Conservation (phyloP, 2,888 invertebrate species). For the Gisinianus flammeolus region DNA sequence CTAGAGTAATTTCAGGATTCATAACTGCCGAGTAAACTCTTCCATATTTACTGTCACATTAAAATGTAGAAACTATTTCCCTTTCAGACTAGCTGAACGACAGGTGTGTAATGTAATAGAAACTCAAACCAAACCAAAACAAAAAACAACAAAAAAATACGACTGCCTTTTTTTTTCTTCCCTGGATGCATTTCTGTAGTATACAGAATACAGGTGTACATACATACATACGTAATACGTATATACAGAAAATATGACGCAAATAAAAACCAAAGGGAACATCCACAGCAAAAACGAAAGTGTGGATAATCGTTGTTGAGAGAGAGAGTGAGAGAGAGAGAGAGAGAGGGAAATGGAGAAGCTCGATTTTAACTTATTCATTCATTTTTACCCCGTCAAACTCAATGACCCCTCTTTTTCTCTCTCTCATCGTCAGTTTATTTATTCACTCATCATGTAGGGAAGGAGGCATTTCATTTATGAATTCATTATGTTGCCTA, state of each 20-base stretch:
- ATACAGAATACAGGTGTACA: not conserved
- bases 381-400: conserved; percentile 8
- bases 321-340: not conserved
- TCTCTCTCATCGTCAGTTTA: conserved; percentile 39
- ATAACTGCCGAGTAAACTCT: conserved; percentile 35
- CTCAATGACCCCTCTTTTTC: conserved; percentile 36
- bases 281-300: not conserved
- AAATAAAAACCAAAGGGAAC: not conserved
- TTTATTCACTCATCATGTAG: conserved; percentile 19
- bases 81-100: conserved; percentile 7
- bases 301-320: not conserved
- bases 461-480: conserved; percentile 29
- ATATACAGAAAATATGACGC: too few species aligned
- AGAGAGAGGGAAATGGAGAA: not conserved
- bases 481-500: conserved; percentile 35
- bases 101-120: conserved; percentile 13
- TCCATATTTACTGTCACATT: conserved; percentile 34
- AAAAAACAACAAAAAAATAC: not conserved
- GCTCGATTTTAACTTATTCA: conserved; percentile 7
- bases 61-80: conserved; percentile 33
- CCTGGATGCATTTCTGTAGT: not conserved
- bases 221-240: not conserved
- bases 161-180: not conserved
- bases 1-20: conserved; percentile 32
- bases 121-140: not conserved